Evolutionary conservation across 37 sponge, comb jelly and placozoan species (phyloP), one percentile per base, ranked within the genome.

Genomic region (Ephydatia muelleri): DNA sequence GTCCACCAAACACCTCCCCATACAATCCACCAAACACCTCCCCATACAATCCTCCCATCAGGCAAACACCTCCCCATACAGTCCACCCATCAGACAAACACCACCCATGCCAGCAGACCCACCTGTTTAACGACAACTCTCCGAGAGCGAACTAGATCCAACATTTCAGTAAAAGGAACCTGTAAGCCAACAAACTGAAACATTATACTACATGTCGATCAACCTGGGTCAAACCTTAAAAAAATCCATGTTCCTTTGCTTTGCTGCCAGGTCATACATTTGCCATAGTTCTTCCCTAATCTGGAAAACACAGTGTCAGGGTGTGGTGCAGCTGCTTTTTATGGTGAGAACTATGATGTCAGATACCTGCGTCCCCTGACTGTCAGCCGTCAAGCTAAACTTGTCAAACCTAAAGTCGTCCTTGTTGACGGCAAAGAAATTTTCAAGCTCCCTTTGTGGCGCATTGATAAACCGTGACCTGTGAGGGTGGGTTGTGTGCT

Each of bases 151-250:
- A 97, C 89, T 28, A 97, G 77, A 70, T 94, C 95, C 36, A 92
- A 78, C n/a, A 88, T 93, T 31, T 81, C 84, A 13, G 78, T 68
- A 57, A 97, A 97, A 38, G 92, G 93, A 6, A 97, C 92, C 80
- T 87, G 75, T 47, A 85, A n/a, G 32, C 65, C 6, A 49, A 57
- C 19, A 57, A 1, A 57, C 6, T 43, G 6, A 43, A 3, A 9
- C 6, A 43, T 43, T 43, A 43, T 43, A 6, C 43, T 43, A 9
- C 43, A 3, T 43, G 6, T 43, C 6, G 43, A 43, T 19, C 57
- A 4, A 57, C 12, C n/a, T n/a, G n/a, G n/a, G n/a, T n/a, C n/a
- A n/a, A 57, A 57, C 57, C 57, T 57, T 57, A 57, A 19, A 57
- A 14, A 57, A 57, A 57, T 57, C 57, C 16, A 21, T 13, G 57